These are phyloP conservation scores for Eulemur rufifrons DNA, from an alignment of 2,113 vertebrate genomes.

Conservation along the genomic window DNA sequence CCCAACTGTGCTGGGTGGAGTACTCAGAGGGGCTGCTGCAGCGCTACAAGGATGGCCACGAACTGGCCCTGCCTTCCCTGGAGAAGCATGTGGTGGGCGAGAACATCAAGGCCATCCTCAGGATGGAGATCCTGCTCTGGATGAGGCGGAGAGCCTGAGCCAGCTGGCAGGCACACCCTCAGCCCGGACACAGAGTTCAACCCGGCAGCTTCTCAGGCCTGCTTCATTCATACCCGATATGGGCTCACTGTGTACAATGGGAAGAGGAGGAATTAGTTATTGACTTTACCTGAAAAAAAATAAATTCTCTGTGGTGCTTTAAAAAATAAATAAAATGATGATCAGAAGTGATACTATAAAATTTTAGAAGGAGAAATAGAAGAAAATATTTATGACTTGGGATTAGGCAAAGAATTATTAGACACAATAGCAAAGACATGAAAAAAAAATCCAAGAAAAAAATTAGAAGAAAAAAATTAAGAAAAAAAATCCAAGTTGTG, in stretches of 20 bases:
- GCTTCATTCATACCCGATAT: accelerated
- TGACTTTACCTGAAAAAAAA: constrained; percentile 52
- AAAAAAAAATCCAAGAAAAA: too few species aligned
- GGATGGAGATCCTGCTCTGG: constrained; percentile 91
- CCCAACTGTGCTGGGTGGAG: constrained; percentile 87
- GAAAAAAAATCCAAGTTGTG: not conserved
- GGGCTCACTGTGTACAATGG: too few species aligned
- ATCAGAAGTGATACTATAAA: not conserved
- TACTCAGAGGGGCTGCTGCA: constrained; percentile 89
- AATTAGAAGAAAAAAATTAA: too few species aligned
- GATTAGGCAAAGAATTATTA: not conserved
- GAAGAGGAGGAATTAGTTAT: not conserved
- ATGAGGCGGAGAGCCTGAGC: constrained; percentile 49
- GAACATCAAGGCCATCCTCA: constrained; percentile 92
- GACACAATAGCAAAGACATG: not conserved
- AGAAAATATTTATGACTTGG: not conserved
- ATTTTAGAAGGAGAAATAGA: not conserved
- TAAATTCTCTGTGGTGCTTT: not conserved
- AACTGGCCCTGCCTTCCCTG: constrained; percentile 86
- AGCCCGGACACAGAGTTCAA: too few species aligned
- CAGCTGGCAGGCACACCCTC: accelerated
- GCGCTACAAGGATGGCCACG: constrained; percentile 87
- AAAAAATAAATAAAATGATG: too few species aligned
- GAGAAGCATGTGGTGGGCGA: constrained; percentile 91
- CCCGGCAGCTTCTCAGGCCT: not conserved